Conservation (phyloP, 2,113 vertebrate species). For the Crotalus horridus region DNA sequence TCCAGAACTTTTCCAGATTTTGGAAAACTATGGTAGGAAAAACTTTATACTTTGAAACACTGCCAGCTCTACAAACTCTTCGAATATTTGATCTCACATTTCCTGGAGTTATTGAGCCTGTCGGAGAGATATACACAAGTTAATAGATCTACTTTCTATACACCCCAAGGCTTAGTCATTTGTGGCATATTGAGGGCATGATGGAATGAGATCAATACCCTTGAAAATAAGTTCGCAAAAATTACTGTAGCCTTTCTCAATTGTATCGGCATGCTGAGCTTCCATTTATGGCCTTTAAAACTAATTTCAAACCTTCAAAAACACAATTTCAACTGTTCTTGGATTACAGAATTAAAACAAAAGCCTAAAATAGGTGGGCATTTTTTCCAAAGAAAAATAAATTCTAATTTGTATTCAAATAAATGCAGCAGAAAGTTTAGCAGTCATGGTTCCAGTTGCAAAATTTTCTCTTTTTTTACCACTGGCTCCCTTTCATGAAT, state of each 20-base stretch:
- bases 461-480: background rate
- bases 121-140: background rate
- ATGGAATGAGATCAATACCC: background rate
- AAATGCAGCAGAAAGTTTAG: background rate
- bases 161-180: background rate
- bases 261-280: background rate
- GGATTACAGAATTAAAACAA: background rate
- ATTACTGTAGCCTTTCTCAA: background rate
- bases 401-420: background rate
- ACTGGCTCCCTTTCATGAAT: background rate
- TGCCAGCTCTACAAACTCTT: conserved; percentile 32
- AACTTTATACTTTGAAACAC: conserved; percentile 28
- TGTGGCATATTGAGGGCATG: background rate
- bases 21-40: conserved; percentile 4
- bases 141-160: background rate
- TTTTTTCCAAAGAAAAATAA: background rate
- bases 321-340: background rate
- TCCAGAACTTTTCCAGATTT: conserved; percentile 17
- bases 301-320: background rate
- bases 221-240: conserved; percentile 2
- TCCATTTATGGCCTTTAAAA: background rate
- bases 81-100: conserved; percentile 29
- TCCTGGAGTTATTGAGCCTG: background rate
- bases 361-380: background rate
- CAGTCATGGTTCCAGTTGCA: background rate